A percentile compares a stretch with the other conserved stretches of the same genome.
phyloP scores from a whole-genome alignment of 2,888 invertebrate species.

The Anarsia innoxiella region DNA sequence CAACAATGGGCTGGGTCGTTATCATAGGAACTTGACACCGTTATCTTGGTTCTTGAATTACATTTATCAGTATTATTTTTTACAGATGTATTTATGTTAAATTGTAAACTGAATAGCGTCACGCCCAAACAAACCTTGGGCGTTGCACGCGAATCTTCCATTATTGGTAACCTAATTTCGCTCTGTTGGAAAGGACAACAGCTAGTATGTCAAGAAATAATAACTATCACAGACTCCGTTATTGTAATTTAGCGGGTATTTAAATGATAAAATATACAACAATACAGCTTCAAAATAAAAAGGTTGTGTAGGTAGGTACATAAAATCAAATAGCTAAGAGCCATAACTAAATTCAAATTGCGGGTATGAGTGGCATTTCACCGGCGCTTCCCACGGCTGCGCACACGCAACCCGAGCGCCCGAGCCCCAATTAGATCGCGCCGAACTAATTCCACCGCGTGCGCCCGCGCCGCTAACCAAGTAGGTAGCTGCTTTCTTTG shows the following conservation, averaged over 20 bases:
- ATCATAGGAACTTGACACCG: conserved; percentile 9
- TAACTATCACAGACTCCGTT: too few species aligned
- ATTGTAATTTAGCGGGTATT: too few species aligned
- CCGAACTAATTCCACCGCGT: conserved; percentile 54
- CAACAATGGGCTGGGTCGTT: too few species aligned
- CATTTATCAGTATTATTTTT: too few species aligned
- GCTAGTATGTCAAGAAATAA: too few species aligned
- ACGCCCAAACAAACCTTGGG: conserved; percentile 6
- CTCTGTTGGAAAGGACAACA: too few species aligned
- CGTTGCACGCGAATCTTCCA: conserved; percentile 1
- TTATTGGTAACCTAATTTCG: too few species aligned
- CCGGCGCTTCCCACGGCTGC: conserved; percentile 55
- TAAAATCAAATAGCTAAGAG: conserved; percentile 33
- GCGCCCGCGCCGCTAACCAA: conserved; percentile 24
- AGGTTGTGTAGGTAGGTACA: too few species aligned
- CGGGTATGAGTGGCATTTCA: conserved; percentile 48
- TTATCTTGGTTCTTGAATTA: too few species aligned
- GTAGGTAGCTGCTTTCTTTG: conserved; percentile 14
- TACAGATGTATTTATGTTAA: conserved; percentile 3
- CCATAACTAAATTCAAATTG: conserved; percentile 54
- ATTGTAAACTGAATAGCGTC: not conserved
- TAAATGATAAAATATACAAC: too few species aligned
- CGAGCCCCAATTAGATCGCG: conserved; percentile 20
- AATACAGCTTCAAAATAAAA: too few species aligned
- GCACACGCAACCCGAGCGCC: conserved; percentile 55